phyloP scores from a whole-genome alignment of 2,888 invertebrate species.

The Cybosia mesomella region DNA sequence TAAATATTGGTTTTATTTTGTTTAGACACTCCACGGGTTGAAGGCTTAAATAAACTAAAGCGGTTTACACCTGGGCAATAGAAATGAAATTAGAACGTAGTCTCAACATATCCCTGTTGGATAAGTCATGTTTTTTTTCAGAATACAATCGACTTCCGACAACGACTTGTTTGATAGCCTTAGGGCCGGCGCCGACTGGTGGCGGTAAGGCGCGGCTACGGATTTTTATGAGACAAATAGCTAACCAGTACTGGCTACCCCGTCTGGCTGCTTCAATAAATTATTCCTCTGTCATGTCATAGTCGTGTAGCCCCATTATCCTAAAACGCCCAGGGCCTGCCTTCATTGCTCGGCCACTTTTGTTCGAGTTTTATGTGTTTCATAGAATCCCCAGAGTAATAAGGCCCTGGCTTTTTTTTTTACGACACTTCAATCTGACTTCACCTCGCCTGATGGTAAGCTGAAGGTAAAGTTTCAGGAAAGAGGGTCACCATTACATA shows the following conservation, averaged over 20 bases:
- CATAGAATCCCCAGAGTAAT: background rate
- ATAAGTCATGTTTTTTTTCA: background rate
- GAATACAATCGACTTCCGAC: slow-evolving; percentile 4
- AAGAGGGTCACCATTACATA: too few species aligned
- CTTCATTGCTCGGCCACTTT: background rate
- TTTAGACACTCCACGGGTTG: slow-evolving; percentile 2
- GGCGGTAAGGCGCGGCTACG: background rate
- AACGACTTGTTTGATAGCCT: background rate
- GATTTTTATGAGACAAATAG: slow-evolving; percentile 4
- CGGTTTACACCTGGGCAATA: slow-evolving; percentile 1
- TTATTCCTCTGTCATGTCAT: background rate
- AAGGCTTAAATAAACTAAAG: background rate
- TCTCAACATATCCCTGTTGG: background rate
- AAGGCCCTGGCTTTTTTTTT: too few species aligned
- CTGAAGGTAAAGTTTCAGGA: too few species aligned
- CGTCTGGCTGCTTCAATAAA: background rate
- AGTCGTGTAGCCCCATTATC: background rate
- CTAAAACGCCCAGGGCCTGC: background rate
- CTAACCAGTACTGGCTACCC: background rate
- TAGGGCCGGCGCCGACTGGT: background rate
- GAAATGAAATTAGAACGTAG: slow-evolving; percentile 4
- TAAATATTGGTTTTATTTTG: background rate
- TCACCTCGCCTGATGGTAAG: too few species aligned
- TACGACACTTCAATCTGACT: too few species aligned
- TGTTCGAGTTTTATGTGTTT: background rate